Base-by-base conservation (phyloP, 2,797 vertebrate species). In the Arnoldichthys spilopterus region DNA sequence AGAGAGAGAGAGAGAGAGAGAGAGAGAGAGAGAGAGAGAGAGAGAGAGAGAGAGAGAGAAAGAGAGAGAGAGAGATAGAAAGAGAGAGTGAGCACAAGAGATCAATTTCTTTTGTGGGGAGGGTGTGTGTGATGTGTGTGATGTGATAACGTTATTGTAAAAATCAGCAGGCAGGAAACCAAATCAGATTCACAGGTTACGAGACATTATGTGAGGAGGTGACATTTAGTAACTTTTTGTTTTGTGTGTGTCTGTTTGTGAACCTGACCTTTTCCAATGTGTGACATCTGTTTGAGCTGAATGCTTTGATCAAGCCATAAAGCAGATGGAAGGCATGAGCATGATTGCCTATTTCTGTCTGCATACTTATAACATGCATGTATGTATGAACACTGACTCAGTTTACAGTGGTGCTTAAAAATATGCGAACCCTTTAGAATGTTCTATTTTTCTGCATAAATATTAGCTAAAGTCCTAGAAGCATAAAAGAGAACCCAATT, bases 251-350 rank as follows among this genome's bases (percentile, higher is more conserved):
- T 78, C 67, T 76, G 51, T 45, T 20, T 67, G 62, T 62, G 68
- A 82, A 82, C 47, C 69, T 84, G 83, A 84, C 83, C 78, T 84
- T 84, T 84, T 62, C 77, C 63, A 64, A 34, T 82, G 62, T 79
- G 62, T 81, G 72, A 81, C 18, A 74, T 67, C 73, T 70, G 43
- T 77, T 67, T 76, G 76, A 82, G 30, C 68, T 77, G 45, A 78
- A 79, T 79, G 79, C 81, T 81, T 16, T 84, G 53, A 84, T 59
- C 12, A 66, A 43, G 30, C 28, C 20, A 40, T 43, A 71, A 56
- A 56, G 28, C 62, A 61, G 8, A 70, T 77, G 54, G 49, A 53
- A 59, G 66, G 43, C 20, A 49, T 32, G 34, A 16, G 34, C 11
- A 45, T 24, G 34, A 4, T 11, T 24, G n/a, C 20, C 1, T 66